Conservation (phyloP, 2,113 vertebrate species). For the Danionella cerebrum region DNA sequence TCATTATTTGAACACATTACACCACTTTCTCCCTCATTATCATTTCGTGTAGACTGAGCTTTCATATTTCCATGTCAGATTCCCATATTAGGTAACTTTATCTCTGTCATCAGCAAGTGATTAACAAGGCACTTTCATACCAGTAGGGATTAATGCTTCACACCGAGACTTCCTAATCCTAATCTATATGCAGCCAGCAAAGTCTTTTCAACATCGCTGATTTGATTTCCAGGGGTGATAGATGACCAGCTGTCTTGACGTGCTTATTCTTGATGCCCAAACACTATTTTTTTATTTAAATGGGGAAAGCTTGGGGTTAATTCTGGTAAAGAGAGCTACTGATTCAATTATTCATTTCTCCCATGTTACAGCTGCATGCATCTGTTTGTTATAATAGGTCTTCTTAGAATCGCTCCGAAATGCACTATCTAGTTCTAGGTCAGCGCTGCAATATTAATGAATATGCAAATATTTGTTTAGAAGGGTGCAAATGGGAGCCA, state of each 20-base stretch:
- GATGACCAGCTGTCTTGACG: constrained; percentile 1
- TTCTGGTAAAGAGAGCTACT: not conserved
- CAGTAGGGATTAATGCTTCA: not conserved
- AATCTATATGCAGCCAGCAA: constrained; percentile 25
- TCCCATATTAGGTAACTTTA: constrained; percentile 4
- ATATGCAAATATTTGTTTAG: constrained; percentile 37
- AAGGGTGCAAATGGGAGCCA: not conserved
- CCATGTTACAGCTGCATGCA: not conserved
- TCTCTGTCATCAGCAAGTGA: constrained; percentile 23
- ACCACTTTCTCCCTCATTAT: not conserved
- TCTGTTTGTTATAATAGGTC: constrained; percentile 6
- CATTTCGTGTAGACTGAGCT: not conserved
- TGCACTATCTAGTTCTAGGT: constrained; percentile 10
- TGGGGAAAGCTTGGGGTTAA: constrained; percentile 6
- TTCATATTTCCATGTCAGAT: not conserved
- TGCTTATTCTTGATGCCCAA: constrained; percentile 4
- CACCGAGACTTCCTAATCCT: not conserved
- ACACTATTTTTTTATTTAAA: not conserved
- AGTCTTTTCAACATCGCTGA: not conserved
- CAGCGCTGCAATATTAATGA: constrained; percentile 21
- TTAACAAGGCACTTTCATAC: constrained; percentile 15
- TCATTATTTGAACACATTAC: not conserved
- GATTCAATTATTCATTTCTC: constrained; percentile 10
- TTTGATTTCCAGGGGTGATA: constrained; percentile 25
- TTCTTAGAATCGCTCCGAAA: not conserved